phyloP scores from a whole-genome alignment of 2,888 invertebrate species.

The Agrotis segetum region DNA sequence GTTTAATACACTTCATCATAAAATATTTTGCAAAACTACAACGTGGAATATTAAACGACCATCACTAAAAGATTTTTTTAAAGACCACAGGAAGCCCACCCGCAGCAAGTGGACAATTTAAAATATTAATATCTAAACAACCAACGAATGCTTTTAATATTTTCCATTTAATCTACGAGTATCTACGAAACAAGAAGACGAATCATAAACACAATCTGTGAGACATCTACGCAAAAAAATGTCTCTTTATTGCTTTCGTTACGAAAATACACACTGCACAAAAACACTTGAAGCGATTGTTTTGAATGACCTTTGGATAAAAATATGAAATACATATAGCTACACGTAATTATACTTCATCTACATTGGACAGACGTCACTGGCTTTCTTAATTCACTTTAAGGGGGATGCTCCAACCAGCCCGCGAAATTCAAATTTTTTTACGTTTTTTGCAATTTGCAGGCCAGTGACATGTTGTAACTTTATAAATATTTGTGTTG shows the following conservation, averaged over 20 bases:
- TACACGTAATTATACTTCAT: slow-evolving; percentile 22
- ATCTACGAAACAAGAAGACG: slow-evolving; percentile 39
- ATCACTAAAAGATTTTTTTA: slow-evolving; percentile 25
- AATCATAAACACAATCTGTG: slow-evolving; percentile 52
- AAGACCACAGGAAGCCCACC: slow-evolving; percentile 33
- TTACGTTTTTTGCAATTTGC: too few species aligned
- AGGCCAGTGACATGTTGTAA: too few species aligned
- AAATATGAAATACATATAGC: slow-evolving; percentile 17
- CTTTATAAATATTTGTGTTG: too few species aligned
- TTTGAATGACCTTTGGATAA: slow-evolving; percentile 41
- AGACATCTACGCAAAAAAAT: slow-evolving; percentile 50
- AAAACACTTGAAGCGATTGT: slow-evolving; percentile 38
- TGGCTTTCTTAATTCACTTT: slow-evolving; percentile 31
- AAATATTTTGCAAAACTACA: background rate
- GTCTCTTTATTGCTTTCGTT: slow-evolving; percentile 48
- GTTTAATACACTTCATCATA: slow-evolving; percentile 6
- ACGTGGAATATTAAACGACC: background rate
- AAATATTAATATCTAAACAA: slow-evolving; percentile 30
- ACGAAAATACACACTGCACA: slow-evolving; percentile 53
- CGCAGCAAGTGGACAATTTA: slow-evolving; percentile 33
- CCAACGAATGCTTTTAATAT: slow-evolving; percentile 26
- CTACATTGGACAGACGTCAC: slow-evolving; percentile 24
- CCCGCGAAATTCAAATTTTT: too few species aligned
- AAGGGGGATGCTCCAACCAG: too few species aligned
- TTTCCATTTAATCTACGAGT: slow-evolving; percentile 38